phyloP scores from a whole-genome alignment of 2,113 vertebrate genomes.

The Eulacestoma nigropectus region DNA sequence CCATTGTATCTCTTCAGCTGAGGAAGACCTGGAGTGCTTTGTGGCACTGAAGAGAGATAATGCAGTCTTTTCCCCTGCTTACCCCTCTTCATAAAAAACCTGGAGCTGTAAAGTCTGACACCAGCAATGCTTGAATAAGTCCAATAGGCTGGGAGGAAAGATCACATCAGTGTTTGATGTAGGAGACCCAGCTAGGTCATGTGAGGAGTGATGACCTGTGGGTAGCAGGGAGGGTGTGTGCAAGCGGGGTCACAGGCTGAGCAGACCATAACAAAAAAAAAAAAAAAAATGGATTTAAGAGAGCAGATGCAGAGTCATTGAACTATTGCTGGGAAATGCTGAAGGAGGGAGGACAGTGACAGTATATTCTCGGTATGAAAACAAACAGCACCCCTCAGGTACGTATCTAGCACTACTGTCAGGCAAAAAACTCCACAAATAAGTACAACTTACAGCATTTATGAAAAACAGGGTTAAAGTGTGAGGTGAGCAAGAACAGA shows the following conservation, averaged over 20 bases:
- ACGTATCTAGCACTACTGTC: background rate
- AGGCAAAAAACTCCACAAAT: background rate
- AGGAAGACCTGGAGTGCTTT: background rate
- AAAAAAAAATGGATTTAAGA: background rate
- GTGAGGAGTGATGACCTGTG: background rate
- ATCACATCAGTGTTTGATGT: background rate
- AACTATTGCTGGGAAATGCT: background rate
- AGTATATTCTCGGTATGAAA: background rate
- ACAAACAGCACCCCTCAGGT: background rate
- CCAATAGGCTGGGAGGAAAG: background rate
- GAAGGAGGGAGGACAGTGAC: background rate
- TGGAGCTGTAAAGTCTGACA: background rate
- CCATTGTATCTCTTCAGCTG: background rate
- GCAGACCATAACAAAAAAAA: background rate
- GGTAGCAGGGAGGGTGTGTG: background rate
- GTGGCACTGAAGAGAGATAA: background rate
- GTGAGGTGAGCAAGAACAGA: background rate
- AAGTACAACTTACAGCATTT: background rate
- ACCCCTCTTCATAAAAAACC: background rate
- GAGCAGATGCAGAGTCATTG: background rate
- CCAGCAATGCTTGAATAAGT: background rate
- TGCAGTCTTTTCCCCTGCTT: background rate
- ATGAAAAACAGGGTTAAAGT: background rate
- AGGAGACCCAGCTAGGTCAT: accelerated
- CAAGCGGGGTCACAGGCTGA: background rate